Percentiles rank a stretch among this genome's conserved stretches.
phyloP scores from a whole-genome alignment of 2,797 vertebrate genomes.

The Diceros bicornis region DNA sequence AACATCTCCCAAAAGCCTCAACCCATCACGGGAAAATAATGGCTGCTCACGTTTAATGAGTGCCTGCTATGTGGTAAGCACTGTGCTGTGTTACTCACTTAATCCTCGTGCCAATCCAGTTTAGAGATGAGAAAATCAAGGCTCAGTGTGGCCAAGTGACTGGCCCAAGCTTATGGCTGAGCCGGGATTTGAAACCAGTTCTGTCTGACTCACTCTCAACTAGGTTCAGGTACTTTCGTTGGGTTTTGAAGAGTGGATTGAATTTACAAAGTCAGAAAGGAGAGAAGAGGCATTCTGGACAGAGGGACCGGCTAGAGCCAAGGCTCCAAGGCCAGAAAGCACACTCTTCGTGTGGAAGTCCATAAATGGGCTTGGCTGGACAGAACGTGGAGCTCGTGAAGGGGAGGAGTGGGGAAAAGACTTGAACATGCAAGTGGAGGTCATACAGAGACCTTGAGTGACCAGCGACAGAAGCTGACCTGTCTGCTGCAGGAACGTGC shows the following conservation, averaged over 20 bases:
- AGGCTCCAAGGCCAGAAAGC: not conserved
- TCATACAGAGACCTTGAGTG: not conserved
- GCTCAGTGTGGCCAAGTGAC: not conserved
- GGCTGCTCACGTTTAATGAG: not conserved
- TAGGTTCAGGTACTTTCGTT: not conserved
- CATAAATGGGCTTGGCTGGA: not conserved
- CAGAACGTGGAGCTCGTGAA: not conserved
- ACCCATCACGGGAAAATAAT: not conserved
- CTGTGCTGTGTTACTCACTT: not conserved
- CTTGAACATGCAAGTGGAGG: rapidly evolving
- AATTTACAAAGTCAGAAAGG: not conserved
- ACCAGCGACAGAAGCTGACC: not conserved
- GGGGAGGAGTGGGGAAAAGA: not conserved
- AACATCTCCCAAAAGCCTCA: not conserved
- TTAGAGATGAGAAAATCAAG: not conserved
- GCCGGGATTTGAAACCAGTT: not conserved
- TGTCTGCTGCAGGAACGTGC: not conserved
- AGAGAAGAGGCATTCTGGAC: not conserved
- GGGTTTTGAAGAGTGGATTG: not conserved
- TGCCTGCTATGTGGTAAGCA: not conserved
- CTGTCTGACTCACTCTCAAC: not conserved
- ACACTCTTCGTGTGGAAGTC: rapidly evolving
- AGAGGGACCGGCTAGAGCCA: not conserved
- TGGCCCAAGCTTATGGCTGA: not conserved
- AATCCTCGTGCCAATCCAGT: not conserved